Percentiles rank a stretch among this genome's conserved stretches.
These are phyloP conservation scores for Pachydiplax longipennis DNA, from an alignment of 2,888 invertebrate species.

Conservation along the genomic window DNA sequence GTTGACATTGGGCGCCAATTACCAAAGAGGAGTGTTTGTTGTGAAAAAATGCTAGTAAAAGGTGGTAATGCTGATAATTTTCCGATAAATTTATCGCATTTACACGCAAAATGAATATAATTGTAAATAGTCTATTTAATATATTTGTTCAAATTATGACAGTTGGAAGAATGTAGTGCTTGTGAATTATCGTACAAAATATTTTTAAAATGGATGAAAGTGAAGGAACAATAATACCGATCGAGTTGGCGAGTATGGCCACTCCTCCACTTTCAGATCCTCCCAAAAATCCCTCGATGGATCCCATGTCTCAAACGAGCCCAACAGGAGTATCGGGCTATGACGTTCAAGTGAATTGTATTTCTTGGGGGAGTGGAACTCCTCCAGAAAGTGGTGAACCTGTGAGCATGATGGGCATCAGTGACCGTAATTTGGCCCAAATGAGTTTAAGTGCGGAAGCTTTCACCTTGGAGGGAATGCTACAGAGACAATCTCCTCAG, in stretches of 20 bases:
- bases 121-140: constrained; percentile 5
- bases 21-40: constrained; percentile 40
- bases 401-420: not conserved
- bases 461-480: constrained; percentile 23
- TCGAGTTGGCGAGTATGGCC: constrained; percentile 35
- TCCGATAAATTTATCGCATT: not conserved
- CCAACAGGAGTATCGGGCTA: constrained; percentile 33
- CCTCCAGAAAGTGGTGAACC: constrained; percentile 27
- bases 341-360: constrained; percentile 37
- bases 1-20: constrained; percentile 43
- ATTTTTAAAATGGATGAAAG: constrained; percentile 45
- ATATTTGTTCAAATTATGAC: not conserved
- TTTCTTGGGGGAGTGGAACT: constrained; percentile 29
- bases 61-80: not conserved
- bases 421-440: constrained; percentile 7
- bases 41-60: not conserved
- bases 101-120: not conserved
- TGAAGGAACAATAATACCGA: constrained; percentile 35
- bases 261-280: constrained; percentile 6
- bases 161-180: constrained; percentile 31
- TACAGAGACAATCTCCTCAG: constrained; percentile 18
- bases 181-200: constrained; percentile 14
- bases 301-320: constrained; percentile 7
- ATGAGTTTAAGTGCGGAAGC: constrained; percentile 12
- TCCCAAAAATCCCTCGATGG: constrained; percentile 11